Evolutionary conservation across 2,888 invertebrate species (phyloP), one percentile per base, ranked within the genome.

Genomic region (Thyatira batis): DNA sequence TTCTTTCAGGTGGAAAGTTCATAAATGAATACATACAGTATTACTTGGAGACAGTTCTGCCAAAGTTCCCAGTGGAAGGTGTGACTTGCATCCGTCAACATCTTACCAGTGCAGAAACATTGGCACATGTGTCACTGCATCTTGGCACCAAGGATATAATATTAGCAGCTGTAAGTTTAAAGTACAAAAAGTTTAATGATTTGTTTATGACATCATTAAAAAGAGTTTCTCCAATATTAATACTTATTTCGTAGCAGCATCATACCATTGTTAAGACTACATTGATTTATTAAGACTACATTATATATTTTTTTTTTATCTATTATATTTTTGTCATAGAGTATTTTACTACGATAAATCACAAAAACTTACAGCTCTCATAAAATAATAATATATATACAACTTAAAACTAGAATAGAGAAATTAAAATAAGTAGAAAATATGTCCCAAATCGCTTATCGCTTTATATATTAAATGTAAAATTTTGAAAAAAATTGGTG

Each of bases 111-210:
- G 94, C 94, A 54, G 92, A 94, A 30, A 92, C 93, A n/a, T 82
- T 98, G 9, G 93, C 96, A 0, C 85, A 95, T 76, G 93, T 98
- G 51, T 95, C 96, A 0, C 82, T 79, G 3, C 93, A 96, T 72
- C 92, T 99, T 55, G 98, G 98, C 43, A 93, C 96, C 23, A 95
- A 93, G 69, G 98, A 98, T 76, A 92, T 98, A 13, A 94, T 98
- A 67, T 92, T 97, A 54, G 94, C 95, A 66, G 89, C 92, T 50
- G 98, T 98, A 92, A 94, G 94, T 91, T 17, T 17, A n/a, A 17
- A 4, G 6, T 39, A 17, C 3, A 13, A 1, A 13, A n/a, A 4
- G 4, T n/a, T 1, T 11, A 11, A 33, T 4, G 9, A 9, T 28
- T 28, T 8, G 10, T 8, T 28, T 28, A 28, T 10, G 2, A 28